Evolutionary conservation across 2,113 vertebrate species (phyloP).

Genomic region (Toxotes jaculatrix): DNA sequence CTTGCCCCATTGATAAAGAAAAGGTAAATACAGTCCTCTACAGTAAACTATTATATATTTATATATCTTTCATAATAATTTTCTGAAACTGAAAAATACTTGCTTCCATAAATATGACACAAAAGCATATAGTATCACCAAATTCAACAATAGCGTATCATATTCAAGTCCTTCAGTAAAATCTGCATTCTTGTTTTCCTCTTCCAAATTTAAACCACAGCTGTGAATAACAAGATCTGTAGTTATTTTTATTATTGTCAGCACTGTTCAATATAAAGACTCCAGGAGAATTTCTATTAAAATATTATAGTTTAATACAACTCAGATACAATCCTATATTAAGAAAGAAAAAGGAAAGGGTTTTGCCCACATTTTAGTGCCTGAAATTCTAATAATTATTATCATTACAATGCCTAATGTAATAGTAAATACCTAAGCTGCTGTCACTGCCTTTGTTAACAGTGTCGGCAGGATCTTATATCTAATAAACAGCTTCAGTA

Average conservation of each 20-base stretch:
- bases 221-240: neutral
- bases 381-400: neutral
- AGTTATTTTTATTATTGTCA: neutral
- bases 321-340: neutral
- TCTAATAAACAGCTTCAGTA: slow-evolving; percentile 63
- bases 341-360: neutral
- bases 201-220: neutral
- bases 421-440: neutral
- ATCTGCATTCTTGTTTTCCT: neutral
- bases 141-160: neutral
- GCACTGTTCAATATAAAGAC: neutral
- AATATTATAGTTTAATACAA: neutral
- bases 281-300: neutral
- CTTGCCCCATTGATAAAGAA: neutral
- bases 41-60: neutral
- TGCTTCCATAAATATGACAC: neutral
- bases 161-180: neutral
- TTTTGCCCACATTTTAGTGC: neutral
- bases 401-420: neutral
- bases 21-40: neutral
- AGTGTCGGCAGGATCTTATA: slow-evolving; percentile 25
- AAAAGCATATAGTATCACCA: neutral
- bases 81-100: neutral
- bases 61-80: neutral
- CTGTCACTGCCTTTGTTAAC: neutral